Base-by-base conservation (phyloP, 1,140 invertebrate genomes). In the Leptoteleia sp. region DNA sequence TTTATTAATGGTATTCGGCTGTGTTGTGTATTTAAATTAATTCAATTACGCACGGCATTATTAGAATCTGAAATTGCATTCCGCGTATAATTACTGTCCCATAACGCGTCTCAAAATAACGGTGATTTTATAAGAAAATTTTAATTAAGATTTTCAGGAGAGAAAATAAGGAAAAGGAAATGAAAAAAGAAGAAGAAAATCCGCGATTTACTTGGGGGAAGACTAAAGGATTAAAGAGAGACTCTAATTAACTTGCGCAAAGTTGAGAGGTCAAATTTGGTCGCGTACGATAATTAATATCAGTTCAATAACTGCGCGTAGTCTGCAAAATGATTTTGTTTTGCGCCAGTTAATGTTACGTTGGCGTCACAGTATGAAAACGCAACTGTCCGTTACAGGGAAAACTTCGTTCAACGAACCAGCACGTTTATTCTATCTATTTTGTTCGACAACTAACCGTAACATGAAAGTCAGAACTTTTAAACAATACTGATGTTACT, bases 11-110 rank as follows among this genome's bases (percentile, higher is more conserved):
- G 13, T 22, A 77, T 57, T 57, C 42, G 13, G 38, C 35, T 47
- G 22, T 22, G 64, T 25, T 61, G 35, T 52, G 62, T 59, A 65
- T 77, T 70, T 57, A 64, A 70, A 77, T 77, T 68, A 57, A 70
- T 77, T 70, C 73, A 62, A 59, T 71, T 65, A 4, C 27, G 29
- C 25, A 2, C 8, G 16, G 15, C 52, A 48, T 64, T 77, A 77
- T 77, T 77, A 43, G 45, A 65, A 77, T 43, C 52, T 40, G 33
- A 59, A 65, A 65, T 64, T 64, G 9, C 29, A 38, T 25, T 47
- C 4, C 35, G n/a, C n/a, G 2, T 22, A 29, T 47, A 76, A 76
- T 47, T 76, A 54, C 40, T 55, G 45, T 16, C 27, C 4, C 11
- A n/a, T 25, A 59, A 33, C 54, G 4, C 42, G 31, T 55, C 38